Evolutionary conservation across 2,113 vertebrate species (phyloP).

Genomic region (Myodes glareolus): DNA sequence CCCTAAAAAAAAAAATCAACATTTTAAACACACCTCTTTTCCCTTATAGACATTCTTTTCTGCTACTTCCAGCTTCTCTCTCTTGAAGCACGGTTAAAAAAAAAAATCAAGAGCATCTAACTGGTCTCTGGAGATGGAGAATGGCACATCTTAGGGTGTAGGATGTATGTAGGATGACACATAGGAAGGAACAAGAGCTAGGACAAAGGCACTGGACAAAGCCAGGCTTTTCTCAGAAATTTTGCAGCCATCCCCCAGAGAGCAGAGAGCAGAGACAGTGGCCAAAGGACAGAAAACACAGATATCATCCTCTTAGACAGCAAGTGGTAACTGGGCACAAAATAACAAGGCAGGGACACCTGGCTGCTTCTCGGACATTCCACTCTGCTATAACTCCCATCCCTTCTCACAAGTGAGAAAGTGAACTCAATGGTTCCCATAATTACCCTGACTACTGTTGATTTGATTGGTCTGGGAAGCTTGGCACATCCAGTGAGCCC

Average conservation of each 20-base stretch:
- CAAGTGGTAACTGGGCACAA: background rate
- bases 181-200: background rate
- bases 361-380: background rate
- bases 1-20: background rate
- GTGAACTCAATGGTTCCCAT: background rate
- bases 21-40: constrained; percentile 6
- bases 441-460: background rate
- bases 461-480: background rate
- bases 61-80: background rate
- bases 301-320: background rate
- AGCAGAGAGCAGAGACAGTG: background rate
- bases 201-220: background rate
- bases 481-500: background rate
- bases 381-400: background rate
- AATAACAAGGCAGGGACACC: background rate
- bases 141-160: background rate
- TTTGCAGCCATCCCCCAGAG: background rate
- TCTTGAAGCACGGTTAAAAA: background rate
- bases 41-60: background rate
- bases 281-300: background rate
- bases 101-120: constrained; percentile 14
- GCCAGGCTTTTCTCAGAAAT: background rate
- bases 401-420: background rate
- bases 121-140: background rate
- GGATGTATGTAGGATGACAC: background rate